phyloP scores from a whole-genome alignment of 2,888 invertebrate genomes.

The Scrobipalpa atriplicella region DNA sequence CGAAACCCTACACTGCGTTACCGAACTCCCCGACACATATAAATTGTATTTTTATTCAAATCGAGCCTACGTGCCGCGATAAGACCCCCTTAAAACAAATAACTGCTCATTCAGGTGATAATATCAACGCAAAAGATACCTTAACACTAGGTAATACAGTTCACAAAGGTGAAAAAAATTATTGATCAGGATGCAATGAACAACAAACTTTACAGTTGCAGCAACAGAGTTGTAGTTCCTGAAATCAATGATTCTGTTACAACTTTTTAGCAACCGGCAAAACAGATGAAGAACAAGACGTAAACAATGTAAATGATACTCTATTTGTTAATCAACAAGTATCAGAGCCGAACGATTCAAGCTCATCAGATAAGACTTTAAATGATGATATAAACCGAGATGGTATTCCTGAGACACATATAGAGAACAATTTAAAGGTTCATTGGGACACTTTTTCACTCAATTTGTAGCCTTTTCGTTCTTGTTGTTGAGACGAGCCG shows the following conservation, averaged over 20 bases:
- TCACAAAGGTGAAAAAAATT: constrained; percentile 41
- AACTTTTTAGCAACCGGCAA: constrained; percentile 56
- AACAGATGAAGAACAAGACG: constrained; percentile 49
- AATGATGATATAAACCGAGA: constrained; percentile 57
- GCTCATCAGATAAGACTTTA: constrained; percentile 53
- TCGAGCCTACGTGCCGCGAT: constrained; percentile 77
- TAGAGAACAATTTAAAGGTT: constrained; percentile 64
- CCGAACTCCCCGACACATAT: constrained; percentile 78
- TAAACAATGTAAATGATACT: constrained; percentile 58
- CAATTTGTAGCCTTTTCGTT: constrained; percentile 62
- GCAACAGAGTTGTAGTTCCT: constrained; percentile 73
- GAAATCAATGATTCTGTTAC: constrained; percentile 57
- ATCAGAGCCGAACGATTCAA: constrained; percentile 50
- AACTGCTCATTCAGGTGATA: constrained; percentile 60
- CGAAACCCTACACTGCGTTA: constrained; percentile 76
- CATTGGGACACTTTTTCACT: constrained; percentile 66
- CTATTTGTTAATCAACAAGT: constrained; percentile 52
- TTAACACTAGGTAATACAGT: constrained; percentile 51
- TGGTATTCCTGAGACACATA: constrained; percentile 58
- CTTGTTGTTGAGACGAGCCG: constrained; percentile 46
- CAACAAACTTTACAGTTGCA: constrained; percentile 67
- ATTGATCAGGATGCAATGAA: constrained; percentile 51
- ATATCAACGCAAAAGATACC: constrained; percentile 50
- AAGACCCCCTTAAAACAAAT: constrained; percentile 79
- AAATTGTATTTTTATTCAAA: constrained; percentile 83